Percentiles rank a stretch among this genome's conserved stretches.
These are phyloP conservation scores for Aplidium turbinatum DNA, from an alignment of 23 tunicate genomes.

Conservation along the genomic window DNA sequence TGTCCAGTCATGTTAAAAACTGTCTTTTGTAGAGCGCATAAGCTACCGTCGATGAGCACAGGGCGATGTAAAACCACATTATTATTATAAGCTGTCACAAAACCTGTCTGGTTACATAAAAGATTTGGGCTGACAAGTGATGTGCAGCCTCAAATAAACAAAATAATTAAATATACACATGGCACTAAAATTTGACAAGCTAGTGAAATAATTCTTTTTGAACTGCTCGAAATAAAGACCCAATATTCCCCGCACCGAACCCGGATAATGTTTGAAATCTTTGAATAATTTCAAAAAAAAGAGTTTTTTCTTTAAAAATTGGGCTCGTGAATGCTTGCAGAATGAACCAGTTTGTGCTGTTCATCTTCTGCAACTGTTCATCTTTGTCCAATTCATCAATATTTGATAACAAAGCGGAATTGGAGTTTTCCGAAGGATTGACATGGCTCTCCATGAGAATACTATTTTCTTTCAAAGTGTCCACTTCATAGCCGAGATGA, in stretches of 20 bases:
- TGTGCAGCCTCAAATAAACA: too few relatives aligned
- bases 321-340: constrained; percentile 86
- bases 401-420: background rate
- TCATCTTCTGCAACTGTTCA: constrained; percentile 15
- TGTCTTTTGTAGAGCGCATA: too few relatives aligned
- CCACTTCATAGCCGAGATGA: constrained; percentile 12
- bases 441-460: constrained; percentile 50
- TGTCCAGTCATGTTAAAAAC: too few relatives aligned
- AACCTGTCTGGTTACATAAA: too few relatives aligned
- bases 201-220: constrained; percentile 40
- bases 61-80: too few relatives aligned
- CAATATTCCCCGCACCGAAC: constrained; percentile 88
- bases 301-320: constrained; percentile 70
- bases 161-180: too few relatives aligned
- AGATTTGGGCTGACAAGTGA: too few relatives aligned
- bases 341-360: constrained; percentile 55
- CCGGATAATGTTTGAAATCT: constrained; percentile 71
- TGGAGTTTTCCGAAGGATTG: background rate
- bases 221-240: constrained; percentile 67
- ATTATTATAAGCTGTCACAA: too few relatives aligned
- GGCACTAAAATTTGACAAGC: too few relatives aligned
- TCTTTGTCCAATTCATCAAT: background rate
- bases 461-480: constrained; percentile 27
- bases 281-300: constrained; percentile 90
- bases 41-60: too few relatives aligned